phyloP scores from a whole-genome alignment of 2,797 vertebrate species.

The Emys orbicularis region DNA sequence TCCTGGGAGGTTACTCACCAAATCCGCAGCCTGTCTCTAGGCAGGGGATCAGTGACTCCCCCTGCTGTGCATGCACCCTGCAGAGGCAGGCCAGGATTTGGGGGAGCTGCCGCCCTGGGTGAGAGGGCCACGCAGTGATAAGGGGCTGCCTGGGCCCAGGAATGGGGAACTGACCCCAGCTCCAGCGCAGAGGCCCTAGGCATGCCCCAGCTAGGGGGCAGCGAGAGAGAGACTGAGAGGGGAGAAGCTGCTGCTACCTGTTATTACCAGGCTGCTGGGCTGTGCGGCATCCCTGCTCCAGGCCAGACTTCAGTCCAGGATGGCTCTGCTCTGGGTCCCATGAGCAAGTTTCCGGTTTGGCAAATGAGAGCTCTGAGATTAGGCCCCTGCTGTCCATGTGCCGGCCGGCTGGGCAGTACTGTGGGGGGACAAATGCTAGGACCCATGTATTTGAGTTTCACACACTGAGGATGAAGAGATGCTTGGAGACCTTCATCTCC shows the following conservation, averaged over 20 bases:
- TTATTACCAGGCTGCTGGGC: not conserved
- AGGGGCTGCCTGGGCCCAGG: not conserved
- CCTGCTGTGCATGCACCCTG: not conserved
- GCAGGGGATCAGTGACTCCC: not conserved
- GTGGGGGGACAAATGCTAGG: no score
- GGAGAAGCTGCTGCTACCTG: no score
- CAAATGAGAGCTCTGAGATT: no score
- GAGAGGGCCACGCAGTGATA: not conserved
- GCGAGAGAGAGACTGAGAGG: no score
- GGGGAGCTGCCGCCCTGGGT: not conserved
- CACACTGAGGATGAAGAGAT: no score
- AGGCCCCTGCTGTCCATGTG: no score
- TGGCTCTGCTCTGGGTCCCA: no score
- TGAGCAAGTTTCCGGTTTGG: no score
- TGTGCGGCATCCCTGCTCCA: not conserved
- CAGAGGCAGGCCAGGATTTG: not conserved
- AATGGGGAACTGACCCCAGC: not conserved
- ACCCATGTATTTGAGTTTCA: no score
- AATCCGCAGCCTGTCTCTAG: not conserved
- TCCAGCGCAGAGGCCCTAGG: not conserved
- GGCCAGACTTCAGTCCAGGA: no score
- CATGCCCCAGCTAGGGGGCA: not conserved
- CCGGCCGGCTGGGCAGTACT: no score
- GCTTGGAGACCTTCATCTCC: no score
- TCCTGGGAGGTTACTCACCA: not conserved